These are phyloP conservation scores for Arvicola amphibius DNA, from an alignment of 2,797 vertebrate species.

Conservation along the genomic window DNA sequence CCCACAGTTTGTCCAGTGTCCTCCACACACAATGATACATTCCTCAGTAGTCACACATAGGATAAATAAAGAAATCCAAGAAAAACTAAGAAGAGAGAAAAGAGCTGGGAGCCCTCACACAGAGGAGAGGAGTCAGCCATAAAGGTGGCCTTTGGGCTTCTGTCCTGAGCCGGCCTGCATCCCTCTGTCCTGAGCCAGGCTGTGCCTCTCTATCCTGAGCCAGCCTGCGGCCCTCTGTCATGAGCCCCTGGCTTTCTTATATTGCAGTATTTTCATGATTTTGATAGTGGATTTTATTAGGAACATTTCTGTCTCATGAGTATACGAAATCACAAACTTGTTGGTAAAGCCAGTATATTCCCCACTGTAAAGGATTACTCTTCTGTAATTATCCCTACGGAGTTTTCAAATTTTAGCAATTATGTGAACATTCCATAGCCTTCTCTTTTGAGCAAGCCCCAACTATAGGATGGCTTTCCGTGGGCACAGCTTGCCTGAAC, in stretches of 20 bases:
- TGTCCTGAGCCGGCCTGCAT: fast-evolving
- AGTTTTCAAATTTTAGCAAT: background rate
- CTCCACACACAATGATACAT: background rate
- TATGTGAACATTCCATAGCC: background rate
- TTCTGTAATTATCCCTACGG: background rate
- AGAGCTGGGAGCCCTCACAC: fast-evolving
- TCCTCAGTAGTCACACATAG: background rate
- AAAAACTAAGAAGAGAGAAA: background rate
- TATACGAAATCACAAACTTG: background rate
- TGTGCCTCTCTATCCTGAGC: too few species aligned
- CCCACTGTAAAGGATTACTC: background rate
- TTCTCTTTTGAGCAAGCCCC: background rate
- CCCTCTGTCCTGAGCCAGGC: fast-evolving
- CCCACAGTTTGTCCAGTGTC: too few species aligned
- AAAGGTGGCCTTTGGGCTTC: fast-evolving
- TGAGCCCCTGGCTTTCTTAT: fast-evolving
- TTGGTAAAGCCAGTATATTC: background rate
- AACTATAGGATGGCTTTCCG: fast-evolving
- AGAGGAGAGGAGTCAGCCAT: background rate
- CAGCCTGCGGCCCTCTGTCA: too few species aligned
- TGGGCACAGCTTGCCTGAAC: background rate
- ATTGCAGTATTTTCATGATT: fast-evolving
- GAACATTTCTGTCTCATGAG: background rate
- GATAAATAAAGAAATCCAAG: background rate
- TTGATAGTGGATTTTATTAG: background rate